Evolutionary conservation across 2,113 vertebrate species (phyloP).

Genomic region (Sylvia atricapilla): DNA sequence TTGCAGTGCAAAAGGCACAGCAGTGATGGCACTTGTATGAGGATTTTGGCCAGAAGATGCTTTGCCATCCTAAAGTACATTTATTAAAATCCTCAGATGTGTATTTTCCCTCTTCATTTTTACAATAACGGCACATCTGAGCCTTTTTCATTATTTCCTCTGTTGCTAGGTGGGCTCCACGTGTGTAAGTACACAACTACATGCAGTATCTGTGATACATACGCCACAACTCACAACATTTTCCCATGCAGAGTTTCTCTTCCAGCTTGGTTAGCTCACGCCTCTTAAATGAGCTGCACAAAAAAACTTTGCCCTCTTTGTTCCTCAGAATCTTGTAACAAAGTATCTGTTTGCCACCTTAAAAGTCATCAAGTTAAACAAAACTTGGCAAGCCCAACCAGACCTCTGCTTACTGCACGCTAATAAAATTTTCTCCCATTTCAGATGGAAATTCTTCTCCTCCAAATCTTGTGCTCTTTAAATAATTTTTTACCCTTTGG

Average conservation of each 20-base stretch:
- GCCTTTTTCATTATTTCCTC: neutral
- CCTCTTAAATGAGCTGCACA: neutral
- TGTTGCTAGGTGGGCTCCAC: neutral
- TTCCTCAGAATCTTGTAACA: neutral
- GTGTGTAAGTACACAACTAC: rapidly evolving
- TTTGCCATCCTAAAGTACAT: neutral
- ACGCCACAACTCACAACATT: neutral
- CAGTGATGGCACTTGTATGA: neutral
- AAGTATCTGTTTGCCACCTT: neutral
- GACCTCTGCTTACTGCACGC: neutral
- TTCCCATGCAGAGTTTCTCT: neutral
- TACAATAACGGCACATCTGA: neutral
- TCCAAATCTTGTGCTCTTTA: neutral
- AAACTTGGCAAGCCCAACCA: neutral
- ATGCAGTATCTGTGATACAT: neutral
- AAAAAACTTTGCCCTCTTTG: neutral
- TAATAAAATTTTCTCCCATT: neutral
- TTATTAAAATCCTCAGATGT: neutral
- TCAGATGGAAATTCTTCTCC: neutral
- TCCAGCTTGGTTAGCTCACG: neutral
- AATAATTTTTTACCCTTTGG: neutral
- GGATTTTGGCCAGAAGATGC: neutral
- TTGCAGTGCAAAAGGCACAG: neutral
- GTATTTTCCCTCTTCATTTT: neutral
- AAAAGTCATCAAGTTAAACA: neutral